Conservation (phyloP, 2,113 vertebrate species). For the Perognathus longimembris region DNA sequence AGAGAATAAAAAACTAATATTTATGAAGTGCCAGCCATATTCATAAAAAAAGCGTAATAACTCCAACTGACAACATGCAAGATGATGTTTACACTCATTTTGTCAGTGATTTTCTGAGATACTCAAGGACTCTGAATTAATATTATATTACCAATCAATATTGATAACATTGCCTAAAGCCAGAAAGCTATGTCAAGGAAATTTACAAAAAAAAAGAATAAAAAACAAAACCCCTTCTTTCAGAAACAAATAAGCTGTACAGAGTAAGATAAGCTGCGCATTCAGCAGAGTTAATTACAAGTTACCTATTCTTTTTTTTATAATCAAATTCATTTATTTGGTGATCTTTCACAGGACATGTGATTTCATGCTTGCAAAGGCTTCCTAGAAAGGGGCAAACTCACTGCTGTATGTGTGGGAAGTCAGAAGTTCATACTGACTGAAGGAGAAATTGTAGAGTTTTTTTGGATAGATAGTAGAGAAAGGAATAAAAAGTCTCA, state of each 20-base stretch:
- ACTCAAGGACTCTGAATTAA: not conserved
- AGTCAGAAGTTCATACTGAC: not conserved
- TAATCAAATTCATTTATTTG: not conserved
- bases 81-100: not conserved
- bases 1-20: not conserved
- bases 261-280: not conserved
- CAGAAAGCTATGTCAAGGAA: not conserved
- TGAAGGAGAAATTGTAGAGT: not conserved
- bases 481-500: not conserved
- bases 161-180: not conserved
- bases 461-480: not conserved
- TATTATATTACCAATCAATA: not conserved
- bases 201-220: too few relatives aligned
- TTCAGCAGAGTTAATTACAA: not conserved
- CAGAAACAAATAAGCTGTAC: not conserved
- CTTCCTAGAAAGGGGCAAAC: not conserved
- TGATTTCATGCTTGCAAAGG: not conserved
- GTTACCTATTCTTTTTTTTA: too few relatives aligned
- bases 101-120: not conserved
- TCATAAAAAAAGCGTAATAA: not conserved
- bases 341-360: not conserved
- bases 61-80: not conserved
- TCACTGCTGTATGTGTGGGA: not conserved
- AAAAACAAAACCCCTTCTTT: not conserved
- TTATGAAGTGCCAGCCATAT: not conserved